Evolutionary conservation across 2,888 invertebrate genomes (phyloP).

Genomic region (Ophonus ardosiacus): DNA sequence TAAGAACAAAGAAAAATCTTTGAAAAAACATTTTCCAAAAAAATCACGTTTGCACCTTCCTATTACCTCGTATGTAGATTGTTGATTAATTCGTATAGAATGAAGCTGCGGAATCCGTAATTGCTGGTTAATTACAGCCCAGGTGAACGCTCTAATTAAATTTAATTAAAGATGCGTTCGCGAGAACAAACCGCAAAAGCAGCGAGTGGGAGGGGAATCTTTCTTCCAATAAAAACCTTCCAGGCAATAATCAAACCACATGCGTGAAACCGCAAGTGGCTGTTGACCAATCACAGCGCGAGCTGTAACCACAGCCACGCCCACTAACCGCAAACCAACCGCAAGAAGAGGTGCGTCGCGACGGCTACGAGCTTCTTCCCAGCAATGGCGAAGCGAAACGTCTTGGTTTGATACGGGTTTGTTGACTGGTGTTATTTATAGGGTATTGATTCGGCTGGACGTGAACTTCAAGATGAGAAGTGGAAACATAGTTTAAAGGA

Average conservation of each 20-base stretch:
- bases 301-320: conserved; percentile 81
- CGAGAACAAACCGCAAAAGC: conserved; percentile 39
- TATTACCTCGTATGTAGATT: not conserved
- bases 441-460: conserved; percentile 35
- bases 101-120: conserved; percentile 42
- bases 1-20: conserved; percentile 18
- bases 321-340: conserved; percentile 82
- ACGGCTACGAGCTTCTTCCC: conserved; percentile 70
- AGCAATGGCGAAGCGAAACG: conserved; percentile 61
- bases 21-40: conserved; percentile 25
- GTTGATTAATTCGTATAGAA: not conserved
- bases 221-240: conserved; percentile 74
- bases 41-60: not conserved
- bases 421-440: conserved; percentile 16
- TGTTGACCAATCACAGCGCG: conserved; percentile 79
- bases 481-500: conserved; percentile 25
- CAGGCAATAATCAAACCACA: conserved; percentile 74
- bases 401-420: conserved; percentile 5
- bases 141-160: conserved; percentile 64
- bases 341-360: conserved; percentile 75
- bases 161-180: conserved; percentile 63
- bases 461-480: conserved; percentile 24
- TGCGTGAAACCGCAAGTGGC: conserved; percentile 79
- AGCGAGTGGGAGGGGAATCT: conserved; percentile 62
- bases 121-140: conserved; percentile 55